These are phyloP conservation scores for Megastigmus dorsalis DNA, from an alignment of 2,888 invertebrate species.

Conservation along the genomic window DNA sequence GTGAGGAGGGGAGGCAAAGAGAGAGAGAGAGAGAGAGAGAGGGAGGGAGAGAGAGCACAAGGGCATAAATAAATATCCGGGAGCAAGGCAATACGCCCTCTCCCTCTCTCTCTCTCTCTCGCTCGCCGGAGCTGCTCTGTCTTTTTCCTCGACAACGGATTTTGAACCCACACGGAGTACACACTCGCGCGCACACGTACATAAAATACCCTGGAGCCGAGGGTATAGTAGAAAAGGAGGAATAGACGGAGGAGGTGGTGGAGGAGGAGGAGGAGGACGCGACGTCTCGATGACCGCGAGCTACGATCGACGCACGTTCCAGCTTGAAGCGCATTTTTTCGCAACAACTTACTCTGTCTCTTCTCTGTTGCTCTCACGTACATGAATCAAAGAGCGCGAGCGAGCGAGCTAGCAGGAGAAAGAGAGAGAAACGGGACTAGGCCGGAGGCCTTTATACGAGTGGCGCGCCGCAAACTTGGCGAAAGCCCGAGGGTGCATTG, in stretches of 20 bases:
- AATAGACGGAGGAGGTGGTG: too few species aligned
- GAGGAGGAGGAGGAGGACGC: too few species aligned
- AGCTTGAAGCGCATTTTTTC: not conserved
- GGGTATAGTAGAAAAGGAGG: too few species aligned
- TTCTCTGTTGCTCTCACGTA: not conserved
- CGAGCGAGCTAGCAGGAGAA: not conserved
- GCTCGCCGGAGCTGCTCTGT: too few species aligned
- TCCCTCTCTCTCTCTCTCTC: too few species aligned
- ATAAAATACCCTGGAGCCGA: not conserved
- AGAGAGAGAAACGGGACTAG: not conserved
- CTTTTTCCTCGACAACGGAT: not conserved
- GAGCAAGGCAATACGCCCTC: not conserved
- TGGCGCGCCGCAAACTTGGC: conserved; percentile 15
- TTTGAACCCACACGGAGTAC: not conserved
- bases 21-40: too few species aligned
- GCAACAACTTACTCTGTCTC: not conserved
- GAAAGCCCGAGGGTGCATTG: conserved; percentile 38
- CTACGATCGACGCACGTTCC: conserved; percentile 14
- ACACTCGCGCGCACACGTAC: not conserved
- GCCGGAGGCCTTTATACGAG: not conserved
- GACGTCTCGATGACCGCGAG: conserved; percentile 5
- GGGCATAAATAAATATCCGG: conserved; percentile 38
- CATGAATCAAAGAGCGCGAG: not conserved
- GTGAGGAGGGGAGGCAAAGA: not conserved
- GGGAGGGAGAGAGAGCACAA: not conserved